Evolutionary conservation across 2,888 invertebrate genomes (phyloP).

Genomic region (Eupithecia centaureata): DNA sequence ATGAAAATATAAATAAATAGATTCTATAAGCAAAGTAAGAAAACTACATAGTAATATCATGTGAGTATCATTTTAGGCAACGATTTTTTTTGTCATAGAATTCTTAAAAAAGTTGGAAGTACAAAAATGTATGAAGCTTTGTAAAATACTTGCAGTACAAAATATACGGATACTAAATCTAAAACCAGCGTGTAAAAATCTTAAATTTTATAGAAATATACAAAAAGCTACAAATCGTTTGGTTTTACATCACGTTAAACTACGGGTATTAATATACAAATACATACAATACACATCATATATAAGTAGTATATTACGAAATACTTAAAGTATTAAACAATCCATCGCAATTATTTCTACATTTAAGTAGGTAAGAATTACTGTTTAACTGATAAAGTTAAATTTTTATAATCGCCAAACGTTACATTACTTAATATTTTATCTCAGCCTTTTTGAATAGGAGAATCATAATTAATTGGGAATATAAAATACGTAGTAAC

Average conservation of each 20-base stretch:
- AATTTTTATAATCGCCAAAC: conserved; percentile 73
- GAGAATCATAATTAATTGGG: conserved; percentile 79
- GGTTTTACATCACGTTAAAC: conserved; percentile 69
- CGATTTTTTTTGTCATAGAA: conserved; percentile 19
- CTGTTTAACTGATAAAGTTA: conserved; percentile 60
- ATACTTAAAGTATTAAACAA: conserved; percentile 23
- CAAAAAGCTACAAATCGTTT: conserved; percentile 73
- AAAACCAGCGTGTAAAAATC: conserved; percentile 74
- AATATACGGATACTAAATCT: conserved; percentile 73
- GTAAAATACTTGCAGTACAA: conserved; percentile 62
- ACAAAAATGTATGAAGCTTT: conserved; percentile 40
- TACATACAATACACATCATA: conserved; percentile 41
- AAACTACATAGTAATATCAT: neutral
- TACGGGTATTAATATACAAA: conserved; percentile 46
- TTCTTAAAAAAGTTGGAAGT: conserved; percentile 23
- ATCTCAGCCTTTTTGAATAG: conserved; percentile 83
- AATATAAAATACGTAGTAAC: conserved; percentile 77
- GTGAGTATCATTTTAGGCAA: conserved; percentile 34
- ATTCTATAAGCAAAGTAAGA: neutral
- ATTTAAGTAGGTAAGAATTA: conserved; percentile 46
- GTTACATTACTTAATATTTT: conserved; percentile 71
- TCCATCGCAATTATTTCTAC: conserved; percentile 23
- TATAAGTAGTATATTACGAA: conserved; percentile 11
- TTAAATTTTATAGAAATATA: conserved; percentile 79
- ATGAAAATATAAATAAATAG: neutral